Percentiles rank a stretch among this genome's conserved stretches.
Evolutionary conservation across 1,140 invertebrate species (phyloP).

Genomic region (Lerema accius): DNA sequence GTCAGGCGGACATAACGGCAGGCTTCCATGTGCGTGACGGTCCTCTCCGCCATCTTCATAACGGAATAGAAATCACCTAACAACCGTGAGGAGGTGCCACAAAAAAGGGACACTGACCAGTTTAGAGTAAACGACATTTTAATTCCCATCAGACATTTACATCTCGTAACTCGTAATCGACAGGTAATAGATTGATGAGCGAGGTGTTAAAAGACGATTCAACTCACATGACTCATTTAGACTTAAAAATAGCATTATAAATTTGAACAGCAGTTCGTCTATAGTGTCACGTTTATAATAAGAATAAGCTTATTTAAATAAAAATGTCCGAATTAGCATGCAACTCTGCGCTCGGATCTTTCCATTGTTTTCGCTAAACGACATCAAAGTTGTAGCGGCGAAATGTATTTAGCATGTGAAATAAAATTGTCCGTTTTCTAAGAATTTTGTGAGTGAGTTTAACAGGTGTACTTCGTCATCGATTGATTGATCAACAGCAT

Average conservation of each 20-base stretch:
- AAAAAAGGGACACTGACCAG: slow-evolving; percentile 42
- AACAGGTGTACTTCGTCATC: slow-evolving; percentile 62
- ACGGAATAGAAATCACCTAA: slow-evolving; percentile 61
- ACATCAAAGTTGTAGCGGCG: slow-evolving; percentile 79
- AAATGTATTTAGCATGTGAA: slow-evolving; percentile 77
- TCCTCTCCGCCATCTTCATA: slow-evolving; percentile 54
- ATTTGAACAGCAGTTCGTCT: slow-evolving; percentile 69
- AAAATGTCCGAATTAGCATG: slow-evolving; percentile 74
- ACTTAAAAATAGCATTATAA: slow-evolving; percentile 76
- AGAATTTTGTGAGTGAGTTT: slow-evolving; percentile 56
- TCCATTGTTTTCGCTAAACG: slow-evolving; percentile 82
- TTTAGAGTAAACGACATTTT: slow-evolving; percentile 53
- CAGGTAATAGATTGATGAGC: slow-evolving; percentile 47
- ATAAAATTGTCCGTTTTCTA: slow-evolving; percentile 71
- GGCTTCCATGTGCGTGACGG: slow-evolving; percentile 52
- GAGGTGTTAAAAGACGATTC: slow-evolving; percentile 58
- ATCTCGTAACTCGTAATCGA: slow-evolving; percentile 41
- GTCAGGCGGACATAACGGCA: slow-evolving; percentile 61
- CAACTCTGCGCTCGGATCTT: slow-evolving; percentile 62
- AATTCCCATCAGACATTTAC: slow-evolving; percentile 38
- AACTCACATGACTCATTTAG: slow-evolving; percentile 67
- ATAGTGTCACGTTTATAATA: slow-evolving; percentile 68
- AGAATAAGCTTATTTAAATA: slow-evolving; percentile 80
- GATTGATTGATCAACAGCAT: slow-evolving; percentile 40
- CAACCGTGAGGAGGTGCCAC: slow-evolving; percentile 43